Conservation (phyloP, 2,888 invertebrate species). For the Chalcis sispes region DNA sequence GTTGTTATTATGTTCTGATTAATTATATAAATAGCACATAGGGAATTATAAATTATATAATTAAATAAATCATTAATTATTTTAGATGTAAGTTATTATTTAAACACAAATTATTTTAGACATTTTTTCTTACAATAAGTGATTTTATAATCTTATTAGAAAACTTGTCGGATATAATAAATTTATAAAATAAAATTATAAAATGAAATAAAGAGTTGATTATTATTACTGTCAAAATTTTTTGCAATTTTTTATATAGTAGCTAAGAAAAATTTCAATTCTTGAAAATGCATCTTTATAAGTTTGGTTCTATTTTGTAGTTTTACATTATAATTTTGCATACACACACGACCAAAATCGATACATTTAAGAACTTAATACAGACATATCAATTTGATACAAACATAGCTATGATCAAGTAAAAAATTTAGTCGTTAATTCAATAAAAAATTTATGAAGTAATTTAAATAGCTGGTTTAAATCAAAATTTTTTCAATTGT, state of each 20-base stretch:
- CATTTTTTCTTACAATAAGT: constrained; percentile 36
- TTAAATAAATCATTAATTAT: neutral
- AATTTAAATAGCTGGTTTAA: constrained; percentile 4
- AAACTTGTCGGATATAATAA: constrained; percentile 6
- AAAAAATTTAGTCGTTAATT: constrained; percentile 24
- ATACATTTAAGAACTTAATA: constrained; percentile 30
- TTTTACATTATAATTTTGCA: constrained; percentile 32
- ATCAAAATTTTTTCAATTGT: constrained; percentile 20
- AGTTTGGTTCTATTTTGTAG: constrained; percentile 18
- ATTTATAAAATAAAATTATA: constrained; percentile 23
- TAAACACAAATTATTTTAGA: constrained; percentile 44
- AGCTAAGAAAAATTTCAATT: constrained; percentile 18
- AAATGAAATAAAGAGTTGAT: constrained; percentile 15
- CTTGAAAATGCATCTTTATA: constrained; percentile 30
- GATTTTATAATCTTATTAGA: constrained; percentile 27
- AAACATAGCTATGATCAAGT: constrained; percentile 22
- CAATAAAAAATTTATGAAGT: constrained; percentile 32
- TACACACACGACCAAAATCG: constrained; percentile 20
- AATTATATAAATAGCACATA: no score
- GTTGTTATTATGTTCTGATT: no score
- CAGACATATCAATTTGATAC: constrained; percentile 12
- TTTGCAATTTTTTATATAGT: neutral
- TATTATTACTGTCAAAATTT: constrained; percentile 5
- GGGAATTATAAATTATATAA: neutral
- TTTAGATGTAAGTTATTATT: constrained; percentile 51